Conservation (phyloP, 2,797 vertebrate genomes). For the Melanotaenia trifasciata region DNA sequence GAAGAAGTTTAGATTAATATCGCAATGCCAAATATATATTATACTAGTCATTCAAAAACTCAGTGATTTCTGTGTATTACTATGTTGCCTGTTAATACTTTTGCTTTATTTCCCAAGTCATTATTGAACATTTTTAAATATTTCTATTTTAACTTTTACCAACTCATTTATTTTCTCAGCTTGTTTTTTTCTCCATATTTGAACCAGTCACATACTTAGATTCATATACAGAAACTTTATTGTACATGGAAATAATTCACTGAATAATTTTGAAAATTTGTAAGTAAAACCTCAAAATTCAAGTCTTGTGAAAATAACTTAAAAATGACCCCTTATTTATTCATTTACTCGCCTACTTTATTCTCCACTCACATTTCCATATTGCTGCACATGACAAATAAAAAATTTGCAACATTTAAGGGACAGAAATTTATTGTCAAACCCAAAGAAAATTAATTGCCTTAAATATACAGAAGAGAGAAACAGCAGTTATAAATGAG, state of each 20-base stretch:
- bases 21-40: not conserved
- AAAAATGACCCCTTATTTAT: no score
- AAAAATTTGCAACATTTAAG: constrained; percentile 32
- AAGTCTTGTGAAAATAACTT: not conserved
- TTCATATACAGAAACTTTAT: no score
- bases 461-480: constrained; percentile 81
- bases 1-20: not conserved
- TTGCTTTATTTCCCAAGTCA: not conserved
- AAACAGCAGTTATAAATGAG: constrained; percentile 78
- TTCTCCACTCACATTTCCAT: not conserved
- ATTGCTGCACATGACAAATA: constrained; percentile 9
- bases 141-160: not conserved
- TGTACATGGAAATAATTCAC: no score
- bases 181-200: not conserved
- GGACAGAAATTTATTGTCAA: constrained; percentile 82
- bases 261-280: not conserved
- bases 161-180: not conserved
- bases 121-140: not conserved
- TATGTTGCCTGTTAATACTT: not conserved
- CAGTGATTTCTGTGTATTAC: no score
- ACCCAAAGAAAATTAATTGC: constrained; percentile 69
- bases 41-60: not conserved
- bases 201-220: not conserved
- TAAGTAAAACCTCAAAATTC: not conserved
- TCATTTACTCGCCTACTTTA: not conserved